phyloP scores from a whole-genome alignment of 2,888 invertebrate species.

The Drosophila kuntzei region DNA sequence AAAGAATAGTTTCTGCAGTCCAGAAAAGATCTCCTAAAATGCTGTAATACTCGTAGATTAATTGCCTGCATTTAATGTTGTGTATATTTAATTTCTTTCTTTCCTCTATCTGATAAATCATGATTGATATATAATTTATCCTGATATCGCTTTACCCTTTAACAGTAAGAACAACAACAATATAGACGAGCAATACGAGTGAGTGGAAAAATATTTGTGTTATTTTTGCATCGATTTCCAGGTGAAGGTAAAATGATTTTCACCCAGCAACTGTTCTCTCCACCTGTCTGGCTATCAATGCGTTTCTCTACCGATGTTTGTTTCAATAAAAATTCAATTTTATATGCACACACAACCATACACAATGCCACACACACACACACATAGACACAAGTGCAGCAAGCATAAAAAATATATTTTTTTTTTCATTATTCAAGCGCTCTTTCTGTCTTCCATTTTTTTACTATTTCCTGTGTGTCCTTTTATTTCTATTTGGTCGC shows the following conservation, averaged over 20 bases:
- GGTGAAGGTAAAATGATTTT: constrained; percentile 17
- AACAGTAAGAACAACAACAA: neutral
- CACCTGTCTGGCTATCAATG: constrained; percentile 49
- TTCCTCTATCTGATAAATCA: neutral
- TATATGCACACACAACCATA: constrained; percentile 37
- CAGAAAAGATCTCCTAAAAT: too few species aligned
- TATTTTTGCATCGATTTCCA: constrained; percentile 39
- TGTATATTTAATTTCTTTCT: neutral
- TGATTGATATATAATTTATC: neutral
- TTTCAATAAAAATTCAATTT: constrained; percentile 69
- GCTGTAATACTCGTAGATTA: too few species aligned
- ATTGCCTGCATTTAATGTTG: too few species aligned
- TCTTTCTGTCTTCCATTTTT: neutral
- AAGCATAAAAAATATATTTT: constrained; percentile 22
- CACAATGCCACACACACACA: neutral
- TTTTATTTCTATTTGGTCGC: constrained; percentile 16
- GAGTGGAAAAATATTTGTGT: constrained; percentile 34
- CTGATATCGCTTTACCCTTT: neutral
- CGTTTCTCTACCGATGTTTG: constrained; percentile 45
- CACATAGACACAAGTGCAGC: constrained; percentile 1
- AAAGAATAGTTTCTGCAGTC: neutral
- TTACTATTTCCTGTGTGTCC: constrained; percentile 1
- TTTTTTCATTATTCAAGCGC: constrained; percentile 45
- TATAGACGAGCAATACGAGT: constrained; percentile 8
- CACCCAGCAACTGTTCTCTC: constrained; percentile 6